A percentile compares a stretch with the other conserved stretches of the same genome.
Conservation (phyloP, 2,888 invertebrate genomes). For the Drosophila lacicola region DNA sequence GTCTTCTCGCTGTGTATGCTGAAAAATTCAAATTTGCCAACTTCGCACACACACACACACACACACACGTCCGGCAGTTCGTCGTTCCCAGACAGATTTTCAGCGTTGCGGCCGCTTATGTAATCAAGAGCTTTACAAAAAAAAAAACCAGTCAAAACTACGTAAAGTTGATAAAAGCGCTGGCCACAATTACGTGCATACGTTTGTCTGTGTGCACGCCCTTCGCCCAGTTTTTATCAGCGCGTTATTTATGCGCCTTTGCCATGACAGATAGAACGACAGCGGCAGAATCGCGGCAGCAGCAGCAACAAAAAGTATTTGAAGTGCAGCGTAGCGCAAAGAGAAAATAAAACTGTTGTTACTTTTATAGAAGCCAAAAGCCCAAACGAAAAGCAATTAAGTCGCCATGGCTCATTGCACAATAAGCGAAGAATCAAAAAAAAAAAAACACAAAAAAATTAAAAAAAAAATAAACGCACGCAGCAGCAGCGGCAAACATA, state of each 20-base stretch:
- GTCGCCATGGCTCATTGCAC: conserved; percentile 80
- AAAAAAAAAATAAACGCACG: conserved; percentile 37
- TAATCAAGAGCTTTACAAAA: conserved; percentile 56
- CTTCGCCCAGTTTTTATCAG: conserved; percentile 78
- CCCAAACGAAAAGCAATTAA: conserved; percentile 79
- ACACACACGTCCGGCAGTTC: conserved; percentile 37
- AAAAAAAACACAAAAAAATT: conserved; percentile 27
- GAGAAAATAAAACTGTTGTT: conserved; percentile 54
- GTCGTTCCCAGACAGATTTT: conserved; percentile 65
- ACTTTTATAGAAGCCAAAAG: conserved; percentile 58
- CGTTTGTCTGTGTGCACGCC: conserved; percentile 56
- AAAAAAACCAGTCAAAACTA: conserved; percentile 35
- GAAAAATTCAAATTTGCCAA: conserved; percentile 69
- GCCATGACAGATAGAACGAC: conserved; percentile 61
- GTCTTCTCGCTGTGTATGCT: conserved; percentile 49
- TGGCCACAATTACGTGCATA: conserved; percentile 72
- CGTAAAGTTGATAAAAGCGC: conserved; percentile 69
- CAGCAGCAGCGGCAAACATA: conserved; percentile 61
- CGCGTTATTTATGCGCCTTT: conserved; percentile 72
- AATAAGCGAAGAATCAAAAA: conserved; percentile 75
- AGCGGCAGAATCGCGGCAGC: conserved; percentile 13
- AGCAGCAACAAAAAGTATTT: conserved; percentile 58
- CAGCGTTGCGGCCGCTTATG: conserved; percentile 62
- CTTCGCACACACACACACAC: conserved; percentile 56
- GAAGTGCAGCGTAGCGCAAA: conserved; percentile 78